Evolutionary conservation across 2,113 vertebrate species (phyloP), one percentile per base, ranked within the genome.

Genomic region (Cranoglanis bouderius): DNA sequence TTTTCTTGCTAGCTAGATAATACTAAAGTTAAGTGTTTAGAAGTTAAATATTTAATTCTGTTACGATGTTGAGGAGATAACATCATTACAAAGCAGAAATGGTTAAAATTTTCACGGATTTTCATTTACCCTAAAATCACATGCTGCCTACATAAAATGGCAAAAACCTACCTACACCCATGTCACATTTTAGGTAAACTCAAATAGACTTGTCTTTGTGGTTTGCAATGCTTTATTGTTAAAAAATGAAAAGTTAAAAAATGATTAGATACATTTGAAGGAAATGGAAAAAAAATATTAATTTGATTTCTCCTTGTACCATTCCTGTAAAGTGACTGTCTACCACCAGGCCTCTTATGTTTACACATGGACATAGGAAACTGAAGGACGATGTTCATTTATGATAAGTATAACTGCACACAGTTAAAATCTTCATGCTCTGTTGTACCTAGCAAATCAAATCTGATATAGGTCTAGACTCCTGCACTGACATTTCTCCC

Each of bases 391-490:
- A 82, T 40, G 51, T 19, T 70, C 43, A 70, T 29, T 70, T 32
- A 67, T 70, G 43, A 72, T 59, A 24, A 59, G 53, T 16, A 82
- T 26, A 40, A 26, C 35, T 53, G 14, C 78, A 38, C 53, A 26
- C 55, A 82, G 81, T 59, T 82, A 24, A 82, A 35, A 82, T 82
- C 53, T 59, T 61, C 55, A 40, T 26, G 81, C 55, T 82, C 32
- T 26, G 16, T 40, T 59, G 81, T 59, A 59, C 40, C 32, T 59
- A 59, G 81, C 10, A 59, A 59, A 40, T 82, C 8, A 57, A 70
- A 49, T 72, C 63, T 70, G 61, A 70, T 72, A 53, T 53, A 85
- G 43, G 53, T 53, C 35, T 53, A 85, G n/a, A 35, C 8, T 40
- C 21, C 21, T 19, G 24, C 35, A 46, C 5, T 10, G 2, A 59